Evolutionary conservation across 2,113 vertebrate genomes (phyloP), one percentile per base, ranked within the genome.

Genomic region (Dissostichus mawsoni): DNA sequence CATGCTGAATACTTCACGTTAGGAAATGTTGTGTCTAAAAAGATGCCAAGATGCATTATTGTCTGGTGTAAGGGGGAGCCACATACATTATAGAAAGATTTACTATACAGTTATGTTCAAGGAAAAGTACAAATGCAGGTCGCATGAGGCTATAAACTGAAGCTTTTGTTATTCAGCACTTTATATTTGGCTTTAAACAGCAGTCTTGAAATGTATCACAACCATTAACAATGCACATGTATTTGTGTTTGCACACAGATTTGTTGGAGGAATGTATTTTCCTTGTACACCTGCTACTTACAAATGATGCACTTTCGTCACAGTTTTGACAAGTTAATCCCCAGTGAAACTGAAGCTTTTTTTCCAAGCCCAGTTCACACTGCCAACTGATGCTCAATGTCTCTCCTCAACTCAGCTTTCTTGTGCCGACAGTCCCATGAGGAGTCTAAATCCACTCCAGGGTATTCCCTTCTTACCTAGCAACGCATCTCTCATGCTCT

Each of bases 381-480:
- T 36, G 29, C 87, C 86, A 88, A 88, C 88, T 89, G 85, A 90
- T 85, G 82, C 77, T 74, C 83, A 80, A 47, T 83, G 82, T 92
- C 88, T 93, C 78, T 94, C 85, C 80, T 85, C 86, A 48, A 82
- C 66, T 87, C 80, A 82, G 83, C 66, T 52, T 64, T 63, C 64
- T 52, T 58, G 68, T 29, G 67, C 73, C 44, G 45, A 53, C 52
- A 65, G 80, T 41, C 90, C 87, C 85, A 62, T 33, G 20, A 53
- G 83, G 81, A 63, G 69, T 50, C 52, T 76, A 74, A 87, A 81
- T 90, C 81, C 83, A 77, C 87, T 63, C 87, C 4, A 48, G 86
- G 82, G 79, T 83, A 88, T 91, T 93, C 90, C 71, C 81, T 82
- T 58, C 78, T 56, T 85, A 87, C 92, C 87, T 91, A 93, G 90